Conservation (phyloP, 2,888 invertebrate species). For the Xylocampa areola region DNA sequence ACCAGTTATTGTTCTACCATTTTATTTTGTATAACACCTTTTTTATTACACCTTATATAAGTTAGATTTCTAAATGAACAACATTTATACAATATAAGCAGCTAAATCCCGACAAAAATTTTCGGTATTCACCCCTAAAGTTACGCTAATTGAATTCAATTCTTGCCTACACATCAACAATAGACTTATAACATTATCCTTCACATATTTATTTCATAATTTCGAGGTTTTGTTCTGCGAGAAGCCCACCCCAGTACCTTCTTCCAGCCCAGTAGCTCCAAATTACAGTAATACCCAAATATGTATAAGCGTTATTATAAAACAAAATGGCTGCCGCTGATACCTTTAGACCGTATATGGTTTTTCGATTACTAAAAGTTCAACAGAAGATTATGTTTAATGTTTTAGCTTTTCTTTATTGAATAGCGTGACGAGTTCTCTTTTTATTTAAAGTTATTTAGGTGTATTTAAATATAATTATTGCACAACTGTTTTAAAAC, state of each 20-base stretch:
- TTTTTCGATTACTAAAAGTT: constrained; percentile 57
- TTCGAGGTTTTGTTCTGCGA: constrained; percentile 53
- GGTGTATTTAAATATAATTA: too few species aligned
- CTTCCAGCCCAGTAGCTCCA: constrained; percentile 63
- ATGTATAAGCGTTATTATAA: constrained; percentile 60
- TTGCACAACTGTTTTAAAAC: too few species aligned
- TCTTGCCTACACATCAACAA: constrained; percentile 38
- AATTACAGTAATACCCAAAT: constrained; percentile 65
- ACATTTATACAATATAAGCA: too few species aligned
- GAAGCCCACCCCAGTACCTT: constrained; percentile 29
- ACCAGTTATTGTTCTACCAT: constrained; percentile 8
- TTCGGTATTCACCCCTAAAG: too few species aligned
- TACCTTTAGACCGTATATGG: constrained; percentile 56
- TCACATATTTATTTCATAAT: constrained; percentile 53
- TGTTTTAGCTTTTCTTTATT: constrained; percentile 31
- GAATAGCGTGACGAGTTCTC: constrained; percentile 13
- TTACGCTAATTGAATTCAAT: constrained; percentile 31
- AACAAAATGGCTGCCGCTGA: constrained; percentile 46
- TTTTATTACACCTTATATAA: too few species aligned
- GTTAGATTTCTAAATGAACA: too few species aligned
- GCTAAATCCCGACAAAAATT: too few species aligned
- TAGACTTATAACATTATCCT: constrained; percentile 39
- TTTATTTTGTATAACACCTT: background rate
- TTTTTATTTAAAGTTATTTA: too few species aligned
- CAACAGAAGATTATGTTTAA: constrained; percentile 43